Base-by-base conservation (phyloP, 2,113 vertebrate species). In the Amblyopsis rosae region DNA sequence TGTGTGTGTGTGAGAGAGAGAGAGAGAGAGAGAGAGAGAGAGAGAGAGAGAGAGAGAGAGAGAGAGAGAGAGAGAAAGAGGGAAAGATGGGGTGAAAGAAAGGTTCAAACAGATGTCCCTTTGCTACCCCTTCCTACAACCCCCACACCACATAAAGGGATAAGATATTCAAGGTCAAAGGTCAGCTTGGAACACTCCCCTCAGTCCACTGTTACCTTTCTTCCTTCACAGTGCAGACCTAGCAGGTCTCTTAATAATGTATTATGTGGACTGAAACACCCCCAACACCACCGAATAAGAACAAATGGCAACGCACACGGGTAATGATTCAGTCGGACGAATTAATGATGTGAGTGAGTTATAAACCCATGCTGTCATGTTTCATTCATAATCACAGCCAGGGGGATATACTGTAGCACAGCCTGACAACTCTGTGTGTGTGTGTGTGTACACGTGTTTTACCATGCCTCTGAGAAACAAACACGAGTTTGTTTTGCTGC, bases 321-420 rank as follows among this genome's bases (percentile, higher is more conserved):
- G 17, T 59, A 65, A 46, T 58, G 55, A 53, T 45, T 61, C 50
- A 60, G 12, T 67, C 17, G 47, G 60, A 51, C 33, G 63, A 70
- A 65, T 64, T 15, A 70, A 70, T 16, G 11, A 68, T 56, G 56
- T 9, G 12, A 1, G 56, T 9, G 12, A 1, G 59, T 15, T 46
- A 10, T 15, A 35, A 45, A 57, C 65, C 41, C 49, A 35, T 13
- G 53, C 8, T 0, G 70, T 78, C 71, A 81, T 80, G 74, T 77
- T 85, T 84, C 60, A 82, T 81, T 85, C 59, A 77, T 78, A 12
- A 11, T 1, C 19, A 5, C 66, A 48, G 51, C 66, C 70, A 16
- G 32, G 41, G 62, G 26, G 26, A 26, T 26, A 26, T 26, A 70
- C 33, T 47, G 71, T 80, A 80, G 79, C 74, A 81, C 26, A 26